These are phyloP conservation scores for Acromyrmex heyeri DNA, from an alignment of 1,140 invertebrate genomes.

Conservation along the genomic window DNA sequence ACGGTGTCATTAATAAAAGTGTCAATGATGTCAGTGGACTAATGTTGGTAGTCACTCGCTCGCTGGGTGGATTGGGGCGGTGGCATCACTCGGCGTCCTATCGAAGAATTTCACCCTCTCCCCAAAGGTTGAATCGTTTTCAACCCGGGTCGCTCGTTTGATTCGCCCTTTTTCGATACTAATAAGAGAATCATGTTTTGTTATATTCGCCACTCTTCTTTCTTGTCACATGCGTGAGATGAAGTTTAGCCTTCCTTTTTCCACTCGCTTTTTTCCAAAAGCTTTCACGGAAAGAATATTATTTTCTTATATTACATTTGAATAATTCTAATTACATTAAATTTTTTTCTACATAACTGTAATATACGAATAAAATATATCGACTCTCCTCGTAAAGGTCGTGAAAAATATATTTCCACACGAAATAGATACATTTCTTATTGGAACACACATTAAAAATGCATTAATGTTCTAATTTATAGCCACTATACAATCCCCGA, in stretches of 20 bases:
- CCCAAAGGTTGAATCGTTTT: conserved; percentile 63
- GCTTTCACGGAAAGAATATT: background rate
- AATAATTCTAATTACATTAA: background rate
- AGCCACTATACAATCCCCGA: conserved; percentile 52
- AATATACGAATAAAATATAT: background rate
- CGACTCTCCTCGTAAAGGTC: background rate
- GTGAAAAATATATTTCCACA: background rate
- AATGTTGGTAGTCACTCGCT: conserved; percentile 85
- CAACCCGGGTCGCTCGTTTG: conserved; percentile 42
- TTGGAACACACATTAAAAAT: conserved; percentile 55
- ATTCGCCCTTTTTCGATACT: conserved; percentile 39
- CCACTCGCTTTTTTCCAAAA: background rate
- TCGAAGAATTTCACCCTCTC: conserved; percentile 77
- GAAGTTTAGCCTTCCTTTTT: background rate
- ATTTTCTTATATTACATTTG: background rate
- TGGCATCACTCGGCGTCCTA: conserved; percentile 71
- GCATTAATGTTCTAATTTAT: conserved; percentile 62
- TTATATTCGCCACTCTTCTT: background rate
- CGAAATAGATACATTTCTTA: conserved; percentile 50
- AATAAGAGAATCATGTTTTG: conserved; percentile 20
- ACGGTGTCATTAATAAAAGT: conserved; percentile 86
- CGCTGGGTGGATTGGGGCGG: conserved; percentile 64
- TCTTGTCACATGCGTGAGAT: background rate
- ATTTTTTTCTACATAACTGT: background rate
- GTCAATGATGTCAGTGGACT: conserved; percentile 87